phyloP scores from a whole-genome alignment of 2,113 vertebrate genomes.

The Chamaea fasciata region DNA sequence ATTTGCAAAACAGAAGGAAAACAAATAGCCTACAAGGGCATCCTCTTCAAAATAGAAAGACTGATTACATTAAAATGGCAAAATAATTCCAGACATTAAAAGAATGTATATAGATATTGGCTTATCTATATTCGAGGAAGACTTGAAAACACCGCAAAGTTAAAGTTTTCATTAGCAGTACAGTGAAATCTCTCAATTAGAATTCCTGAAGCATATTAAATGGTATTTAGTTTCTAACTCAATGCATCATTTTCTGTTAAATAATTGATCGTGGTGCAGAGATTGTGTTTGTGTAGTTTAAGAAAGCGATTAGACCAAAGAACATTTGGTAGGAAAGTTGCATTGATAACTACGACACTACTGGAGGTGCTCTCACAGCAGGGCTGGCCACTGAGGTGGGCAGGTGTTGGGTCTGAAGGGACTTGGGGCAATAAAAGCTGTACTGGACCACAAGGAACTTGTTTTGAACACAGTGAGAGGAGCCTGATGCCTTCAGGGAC shows the following conservation, averaged over 20 bases:
- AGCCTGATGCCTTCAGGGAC: not conserved
- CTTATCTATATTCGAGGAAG: conserved; percentile 69
- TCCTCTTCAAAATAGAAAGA: conserved; percentile 26
- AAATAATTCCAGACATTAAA: conserved; percentile 59
- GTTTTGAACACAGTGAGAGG: not conserved
- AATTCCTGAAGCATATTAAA: conserved; percentile 75
- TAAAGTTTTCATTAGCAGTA: conserved; percentile 72
- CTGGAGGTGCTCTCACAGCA: not conserved
- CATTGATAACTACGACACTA: conserved; percentile 47
- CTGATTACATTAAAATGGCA: conserved; percentile 69
- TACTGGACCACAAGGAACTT: not conserved
- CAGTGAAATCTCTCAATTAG: conserved; percentile 66
- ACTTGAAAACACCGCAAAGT: conserved; percentile 63
- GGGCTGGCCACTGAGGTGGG: not conserved
- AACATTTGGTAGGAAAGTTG: conserved; percentile 68
- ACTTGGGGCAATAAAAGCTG: not conserved
- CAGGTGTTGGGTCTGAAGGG: not conserved
- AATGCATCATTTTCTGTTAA: conserved; percentile 81
- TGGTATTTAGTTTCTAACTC: conserved; percentile 78
- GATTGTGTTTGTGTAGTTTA: conserved; percentile 81
- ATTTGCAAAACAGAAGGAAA: conserved; percentile 75
- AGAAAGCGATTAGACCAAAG: conserved; percentile 72
- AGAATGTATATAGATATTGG: conserved; percentile 67
- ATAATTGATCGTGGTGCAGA: conserved; percentile 78
- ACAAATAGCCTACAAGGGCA: conserved; percentile 77